phyloP scores from a whole-genome alignment of 2,797 vertebrate genomes.

The Bradypodion pumilum region DNA sequence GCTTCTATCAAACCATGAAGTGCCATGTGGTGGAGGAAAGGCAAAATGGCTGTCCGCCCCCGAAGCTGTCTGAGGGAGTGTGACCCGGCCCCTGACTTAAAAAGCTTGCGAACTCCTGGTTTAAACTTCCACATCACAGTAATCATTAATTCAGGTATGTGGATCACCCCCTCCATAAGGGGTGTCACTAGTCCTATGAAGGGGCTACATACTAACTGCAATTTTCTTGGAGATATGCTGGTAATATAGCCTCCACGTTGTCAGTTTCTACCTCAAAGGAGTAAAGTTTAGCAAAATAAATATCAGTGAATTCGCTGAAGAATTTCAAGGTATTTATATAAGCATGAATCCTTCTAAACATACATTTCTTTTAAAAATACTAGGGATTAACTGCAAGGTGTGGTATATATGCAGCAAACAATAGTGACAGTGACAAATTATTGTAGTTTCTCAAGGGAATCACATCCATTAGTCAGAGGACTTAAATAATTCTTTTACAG shows the following conservation, averaged over 20 bases:
- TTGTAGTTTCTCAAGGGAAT: constrained; percentile 3
- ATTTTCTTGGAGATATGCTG: background rate
- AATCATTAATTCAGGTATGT: no score
- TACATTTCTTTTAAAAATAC: background rate
- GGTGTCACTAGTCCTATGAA: no score
- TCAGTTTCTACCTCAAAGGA: background rate
- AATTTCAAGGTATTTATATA: constrained; percentile 15
- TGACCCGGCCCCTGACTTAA: no score
- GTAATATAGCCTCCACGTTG: background rate
- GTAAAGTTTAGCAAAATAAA: constrained; percentile 14
- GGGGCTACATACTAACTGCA: no score
- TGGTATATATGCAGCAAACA: constrained; percentile 15
- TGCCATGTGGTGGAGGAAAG: no score
- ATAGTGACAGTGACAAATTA: background rate
- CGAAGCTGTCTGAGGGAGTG: no score
- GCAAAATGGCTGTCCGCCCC: no score
- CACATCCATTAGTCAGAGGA: background rate
- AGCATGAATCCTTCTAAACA: background rate
- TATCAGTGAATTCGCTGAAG: background rate
- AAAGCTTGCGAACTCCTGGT: no score
- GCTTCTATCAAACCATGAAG: no score
- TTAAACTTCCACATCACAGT: no score
- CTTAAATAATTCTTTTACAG: background rate
- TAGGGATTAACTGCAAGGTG: background rate
- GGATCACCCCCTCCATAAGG: no score